Percentiles rank a stretch among this genome's conserved stretches.
Evolutionary conservation across 2,797 vertebrate genomes (phyloP).

Genomic region (Helostoma temminkii): DNA sequence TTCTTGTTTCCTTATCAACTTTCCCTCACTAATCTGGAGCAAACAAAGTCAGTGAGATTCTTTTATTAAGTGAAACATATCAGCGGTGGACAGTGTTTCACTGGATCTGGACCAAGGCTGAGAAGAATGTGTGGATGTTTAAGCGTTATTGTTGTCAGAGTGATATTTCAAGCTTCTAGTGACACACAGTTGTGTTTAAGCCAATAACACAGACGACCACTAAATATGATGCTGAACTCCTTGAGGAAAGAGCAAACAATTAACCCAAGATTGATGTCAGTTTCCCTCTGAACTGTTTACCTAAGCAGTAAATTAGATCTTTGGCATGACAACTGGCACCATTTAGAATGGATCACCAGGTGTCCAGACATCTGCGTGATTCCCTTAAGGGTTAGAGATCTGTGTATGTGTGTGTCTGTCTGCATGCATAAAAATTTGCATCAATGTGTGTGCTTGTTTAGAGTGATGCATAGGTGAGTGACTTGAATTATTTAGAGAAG

Average conservation of each 20-base stretch:
- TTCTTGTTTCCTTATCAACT: neutral
- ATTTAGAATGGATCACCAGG: constrained; percentile 75
- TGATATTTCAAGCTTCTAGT: constrained; percentile 1
- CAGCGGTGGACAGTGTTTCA: too few species aligned
- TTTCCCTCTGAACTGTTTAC: constrained; percentile 69
- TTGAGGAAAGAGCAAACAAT: constrained; percentile 54
- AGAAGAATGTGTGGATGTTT: neutral
- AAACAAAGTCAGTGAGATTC: too few species aligned
- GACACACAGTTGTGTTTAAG: constrained; percentile 5
- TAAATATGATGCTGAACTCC: constrained; percentile 18
- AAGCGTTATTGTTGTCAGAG: neutral
- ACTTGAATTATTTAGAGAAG: constrained; percentile 57
- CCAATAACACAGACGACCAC: constrained; percentile 19
- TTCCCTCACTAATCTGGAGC: neutral
- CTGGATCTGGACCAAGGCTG: too few species aligned
- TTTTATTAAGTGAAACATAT: too few species aligned
- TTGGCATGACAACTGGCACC: constrained; percentile 70
- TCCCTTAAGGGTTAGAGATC: constrained; percentile 52
- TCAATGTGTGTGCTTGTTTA: constrained; percentile 4
- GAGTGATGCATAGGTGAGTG: constrained; percentile 23
- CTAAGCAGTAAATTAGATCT: constrained; percentile 72
- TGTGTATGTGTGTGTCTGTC: constrained; percentile 11
- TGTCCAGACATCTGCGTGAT: constrained; percentile 76
- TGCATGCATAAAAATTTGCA: constrained; percentile 14
- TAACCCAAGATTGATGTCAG: constrained; percentile 69